Conservation (phyloP, 2,797 vertebrate genomes). For the Heteromormyrus szaboi region DNA sequence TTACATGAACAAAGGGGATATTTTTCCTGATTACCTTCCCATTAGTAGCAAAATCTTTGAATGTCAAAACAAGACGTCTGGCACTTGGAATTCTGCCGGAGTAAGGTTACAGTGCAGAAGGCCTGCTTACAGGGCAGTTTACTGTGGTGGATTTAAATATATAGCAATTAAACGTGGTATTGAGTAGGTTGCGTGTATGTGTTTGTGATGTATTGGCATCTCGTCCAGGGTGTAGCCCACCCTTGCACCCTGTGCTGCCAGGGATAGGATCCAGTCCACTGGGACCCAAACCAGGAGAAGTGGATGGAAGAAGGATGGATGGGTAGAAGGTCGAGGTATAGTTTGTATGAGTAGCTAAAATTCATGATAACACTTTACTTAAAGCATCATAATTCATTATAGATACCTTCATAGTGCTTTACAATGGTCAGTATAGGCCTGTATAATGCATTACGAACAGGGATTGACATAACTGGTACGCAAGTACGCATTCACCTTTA, state of each 20-base stretch:
- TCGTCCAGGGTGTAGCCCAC: background rate
- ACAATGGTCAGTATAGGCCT: background rate
- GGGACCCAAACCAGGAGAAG: background rate
- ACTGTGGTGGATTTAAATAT: background rate
- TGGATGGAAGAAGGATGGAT: background rate
- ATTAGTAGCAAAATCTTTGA: background rate
- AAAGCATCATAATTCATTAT: background rate
- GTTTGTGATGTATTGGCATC: background rate
- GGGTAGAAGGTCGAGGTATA: background rate
- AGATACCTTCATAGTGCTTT: background rate
- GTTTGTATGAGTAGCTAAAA: background rate
- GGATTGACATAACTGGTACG: background rate
- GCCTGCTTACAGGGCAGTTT: background rate
- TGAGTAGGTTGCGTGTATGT: background rate
- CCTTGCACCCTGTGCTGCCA: background rate
- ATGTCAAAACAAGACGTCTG: conserved; percentile 42
- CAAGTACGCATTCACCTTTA: background rate
- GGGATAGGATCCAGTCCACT: background rate
- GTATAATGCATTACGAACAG: background rate
- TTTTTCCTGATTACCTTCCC: background rate
- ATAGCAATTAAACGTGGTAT: background rate
- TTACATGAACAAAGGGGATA: background rate
- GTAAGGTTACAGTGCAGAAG: background rate
- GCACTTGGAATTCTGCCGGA: conserved; percentile 56
- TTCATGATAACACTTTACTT: background rate